phyloP scores from a whole-genome alignment of 2,797 vertebrate species.

The Parauchenoglanis ngamensis region DNA sequence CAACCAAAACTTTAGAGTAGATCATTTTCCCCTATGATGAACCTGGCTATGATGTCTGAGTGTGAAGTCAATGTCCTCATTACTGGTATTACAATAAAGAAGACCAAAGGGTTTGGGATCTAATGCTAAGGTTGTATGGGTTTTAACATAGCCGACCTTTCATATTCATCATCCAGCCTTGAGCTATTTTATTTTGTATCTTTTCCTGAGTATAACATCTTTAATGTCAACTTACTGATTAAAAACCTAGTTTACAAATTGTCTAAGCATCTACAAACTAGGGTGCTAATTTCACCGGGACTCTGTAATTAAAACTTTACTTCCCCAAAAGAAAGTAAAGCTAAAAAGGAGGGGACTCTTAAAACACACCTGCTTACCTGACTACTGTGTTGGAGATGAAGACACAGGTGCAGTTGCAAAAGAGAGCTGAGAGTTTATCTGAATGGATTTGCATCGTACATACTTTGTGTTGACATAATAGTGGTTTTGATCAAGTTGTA shows the following conservation, averaged over 20 bases:
- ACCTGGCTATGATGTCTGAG: neutral
- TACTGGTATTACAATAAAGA: neutral
- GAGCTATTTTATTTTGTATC: neutral
- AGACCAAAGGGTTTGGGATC: neutral
- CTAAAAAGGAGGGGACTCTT: neutral
- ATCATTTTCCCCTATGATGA: too few species aligned
- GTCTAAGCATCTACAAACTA: too few species aligned
- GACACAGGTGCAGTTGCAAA: neutral
- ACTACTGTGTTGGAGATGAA: neutral
- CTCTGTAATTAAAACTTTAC: neutral
- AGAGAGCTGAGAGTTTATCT: neutral
- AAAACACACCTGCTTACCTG: neutral
- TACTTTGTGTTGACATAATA: neutral
- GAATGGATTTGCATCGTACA: neutral
- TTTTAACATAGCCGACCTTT: neutral
- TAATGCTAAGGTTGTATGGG: neutral
- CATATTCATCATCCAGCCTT: neutral
- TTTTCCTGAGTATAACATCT: neutral
- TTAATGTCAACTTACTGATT: neutral
- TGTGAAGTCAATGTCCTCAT: neutral
- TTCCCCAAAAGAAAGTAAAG: neutral
- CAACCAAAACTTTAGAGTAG: too few species aligned
- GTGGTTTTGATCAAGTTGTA: neutral
- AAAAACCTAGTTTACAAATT: neutral
- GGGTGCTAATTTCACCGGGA: neutral